These are phyloP conservation scores for Trichosurus vulpecula DNA, from an alignment of 2,797 vertebrate genomes.

Conservation along the genomic window DNA sequence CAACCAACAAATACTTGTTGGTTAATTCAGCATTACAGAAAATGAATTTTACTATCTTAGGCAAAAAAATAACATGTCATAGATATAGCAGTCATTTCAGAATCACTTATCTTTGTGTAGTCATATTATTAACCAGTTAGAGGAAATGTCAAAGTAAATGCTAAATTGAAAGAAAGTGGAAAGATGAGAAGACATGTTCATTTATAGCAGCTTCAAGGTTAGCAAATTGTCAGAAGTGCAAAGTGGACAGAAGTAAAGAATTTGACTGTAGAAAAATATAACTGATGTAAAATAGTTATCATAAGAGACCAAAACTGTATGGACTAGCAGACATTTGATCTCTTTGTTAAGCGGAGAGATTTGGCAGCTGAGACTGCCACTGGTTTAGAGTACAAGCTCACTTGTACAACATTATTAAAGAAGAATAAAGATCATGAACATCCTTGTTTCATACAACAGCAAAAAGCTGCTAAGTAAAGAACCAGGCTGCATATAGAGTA, in stretches of 20 bases:
- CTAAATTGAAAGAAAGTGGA: background rate
- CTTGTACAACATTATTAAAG: background rate
- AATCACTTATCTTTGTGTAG: background rate
- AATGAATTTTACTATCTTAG: background rate
- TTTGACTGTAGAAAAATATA: background rate
- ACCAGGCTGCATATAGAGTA: background rate
- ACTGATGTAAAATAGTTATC: background rate
- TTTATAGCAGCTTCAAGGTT: background rate
- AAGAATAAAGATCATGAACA: background rate
- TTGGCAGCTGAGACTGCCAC: background rate
- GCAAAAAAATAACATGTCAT: background rate
- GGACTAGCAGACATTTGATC: background rate
- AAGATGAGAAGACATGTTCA: background rate
- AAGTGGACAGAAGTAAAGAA: background rate
- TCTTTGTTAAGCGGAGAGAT: background rate
- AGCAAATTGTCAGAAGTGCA: background rate
- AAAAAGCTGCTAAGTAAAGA: background rate
- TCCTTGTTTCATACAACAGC: background rate
- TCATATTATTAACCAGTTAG: background rate
- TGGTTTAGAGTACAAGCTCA: background rate
- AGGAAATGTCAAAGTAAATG: background rate
- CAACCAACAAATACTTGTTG: background rate
- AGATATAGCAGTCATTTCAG: background rate
- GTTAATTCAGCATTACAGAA: background rate
- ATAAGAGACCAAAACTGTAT: background rate